phyloP scores from a whole-genome alignment of 2,797 vertebrate species.

The Molossus molossus region DNA sequence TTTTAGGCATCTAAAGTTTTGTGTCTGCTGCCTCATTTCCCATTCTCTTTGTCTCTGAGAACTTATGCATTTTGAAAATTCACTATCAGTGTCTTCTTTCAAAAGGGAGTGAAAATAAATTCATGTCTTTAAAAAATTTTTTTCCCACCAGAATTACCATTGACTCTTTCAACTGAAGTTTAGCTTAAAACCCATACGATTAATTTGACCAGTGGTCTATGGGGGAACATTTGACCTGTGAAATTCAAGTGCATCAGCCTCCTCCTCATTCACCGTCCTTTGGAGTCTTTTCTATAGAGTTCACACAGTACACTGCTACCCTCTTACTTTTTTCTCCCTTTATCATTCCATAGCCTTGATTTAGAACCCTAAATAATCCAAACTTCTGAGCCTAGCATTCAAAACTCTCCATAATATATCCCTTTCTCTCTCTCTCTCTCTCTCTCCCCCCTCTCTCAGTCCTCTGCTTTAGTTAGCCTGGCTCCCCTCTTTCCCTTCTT shows the following conservation, averaged over 20 bases:
- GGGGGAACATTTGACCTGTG: not conserved
- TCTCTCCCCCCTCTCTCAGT: not conserved
- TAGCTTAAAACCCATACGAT: not conserved
- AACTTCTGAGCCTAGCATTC: not conserved
- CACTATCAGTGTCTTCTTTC: not conserved
- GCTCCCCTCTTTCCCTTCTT: not conserved
- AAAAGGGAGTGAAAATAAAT: conserved; percentile 43
- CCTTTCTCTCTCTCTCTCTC: not conserved
- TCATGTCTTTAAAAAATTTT: not conserved
- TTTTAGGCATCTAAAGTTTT: conserved; percentile 1
- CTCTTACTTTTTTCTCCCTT: not conserved
- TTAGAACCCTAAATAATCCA: not conserved
- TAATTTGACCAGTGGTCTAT: conserved; percentile 19
- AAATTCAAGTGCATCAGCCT: not conserved
- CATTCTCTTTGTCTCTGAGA: not conserved
- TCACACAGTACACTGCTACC: not conserved
- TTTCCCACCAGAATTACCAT: not conserved
- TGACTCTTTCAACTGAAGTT: conserved; percentile 52
- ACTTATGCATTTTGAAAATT: conserved; percentile 45
- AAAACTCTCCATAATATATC: not conserved
- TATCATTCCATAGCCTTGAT: conserved; percentile 17
- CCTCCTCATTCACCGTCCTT: not conserved
- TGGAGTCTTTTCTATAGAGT: not conserved
- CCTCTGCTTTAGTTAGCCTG: not conserved
- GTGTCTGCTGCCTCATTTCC: conserved; percentile 12